Evolutionary conservation across 1,140 invertebrate species (phyloP), one percentile per base, ranked within the genome.

Genomic region (Cepaea nemoralis): DNA sequence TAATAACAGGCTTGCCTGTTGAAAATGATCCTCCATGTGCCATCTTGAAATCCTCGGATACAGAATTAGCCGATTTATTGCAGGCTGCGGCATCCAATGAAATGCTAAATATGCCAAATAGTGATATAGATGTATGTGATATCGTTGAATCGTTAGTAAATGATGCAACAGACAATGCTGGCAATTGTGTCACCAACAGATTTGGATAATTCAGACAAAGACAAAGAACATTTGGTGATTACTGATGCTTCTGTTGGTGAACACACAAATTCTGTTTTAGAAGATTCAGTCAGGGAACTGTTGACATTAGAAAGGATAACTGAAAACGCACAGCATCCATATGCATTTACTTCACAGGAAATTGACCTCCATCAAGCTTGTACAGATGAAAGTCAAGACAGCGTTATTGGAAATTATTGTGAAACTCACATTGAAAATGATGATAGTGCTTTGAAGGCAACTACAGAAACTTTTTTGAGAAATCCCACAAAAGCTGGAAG

Each of bases 11-110:
- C 1, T 10, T 55, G 19, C 19, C 22, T 10, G 16, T 14, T 14
- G 22, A 40, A 24, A 79, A 67, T 79, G 66, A 75, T n/a, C 40
- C 50, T 55, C 45, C 27, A 31, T 22, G 16, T n/a, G n/a, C n/a
- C n/a, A 55, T 55, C 50, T 55, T 55, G 22, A 55, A 55, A 8
- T 55, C 22, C 50, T 55, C 50, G 1, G 19, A 19, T 3, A 55
- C 8, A 22, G 50, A n/a, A n/a, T n/a, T n/a, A n/a, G n/a, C n/a
- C n/a, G n/a, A n/a, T n/a, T n/a, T n/a, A n/a, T n/a, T n/a, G n/a
- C n/a, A n/a, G n/a, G n/a, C 1, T 22, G 8, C 19, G n/a, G 50
- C 19, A 22, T 55, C 19, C 3, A 22, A 19, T 55, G n/a, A 22
- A 55, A 55, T 1, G 22, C 50, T 55, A 19, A 3, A 14, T 2